These are phyloP conservation scores for Vanessa atalanta DNA, from an alignment of 1,140 invertebrate genomes.

Conservation along the genomic window DNA sequence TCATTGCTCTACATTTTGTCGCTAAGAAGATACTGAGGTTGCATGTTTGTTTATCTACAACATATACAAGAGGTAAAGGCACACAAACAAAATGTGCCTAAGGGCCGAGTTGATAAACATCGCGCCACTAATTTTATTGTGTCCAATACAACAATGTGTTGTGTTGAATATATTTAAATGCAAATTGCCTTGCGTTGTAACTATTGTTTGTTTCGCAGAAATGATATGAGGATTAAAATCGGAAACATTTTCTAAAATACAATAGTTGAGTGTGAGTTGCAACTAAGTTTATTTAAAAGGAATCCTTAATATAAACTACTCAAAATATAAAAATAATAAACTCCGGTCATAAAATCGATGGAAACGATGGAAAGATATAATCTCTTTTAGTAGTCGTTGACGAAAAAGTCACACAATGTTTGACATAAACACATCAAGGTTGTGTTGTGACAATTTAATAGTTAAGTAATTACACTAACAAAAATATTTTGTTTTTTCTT, in stretches of 20 bases:
- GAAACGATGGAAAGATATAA: too few relatives aligned
- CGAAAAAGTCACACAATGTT: too few relatives aligned
- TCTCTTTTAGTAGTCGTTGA: too few relatives aligned
- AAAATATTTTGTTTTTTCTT: too few relatives aligned
- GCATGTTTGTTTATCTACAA: slow-evolving; percentile 44
- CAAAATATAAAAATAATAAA: too few relatives aligned
- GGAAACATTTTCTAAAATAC: neutral
- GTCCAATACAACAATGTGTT: slow-evolving; percentile 60
- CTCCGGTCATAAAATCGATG: too few relatives aligned
- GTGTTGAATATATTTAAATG: slow-evolving; percentile 60
- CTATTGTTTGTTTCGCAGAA: slow-evolving; percentile 45
- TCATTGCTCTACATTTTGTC: slow-evolving; percentile 9
- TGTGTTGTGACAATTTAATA: too few relatives aligned
- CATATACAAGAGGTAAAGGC: slow-evolving; percentile 34
- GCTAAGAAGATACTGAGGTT: slow-evolving; percentile 23
- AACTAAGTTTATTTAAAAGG: too few relatives aligned
- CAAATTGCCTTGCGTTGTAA: slow-evolving; percentile 41
- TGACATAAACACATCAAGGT: too few relatives aligned
- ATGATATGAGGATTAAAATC: slow-evolving; percentile 11
- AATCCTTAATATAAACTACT: too few relatives aligned
- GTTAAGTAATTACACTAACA: too few relatives aligned
- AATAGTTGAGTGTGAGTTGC: neutral
- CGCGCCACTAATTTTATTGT: slow-evolving; percentile 64
- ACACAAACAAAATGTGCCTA: slow-evolving; percentile 50
- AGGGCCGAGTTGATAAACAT: slow-evolving; percentile 71